Percentiles rank a stretch among this genome's conserved stretches.
phyloP scores from a whole-genome alignment of 2,113 vertebrate genomes.

The Brachionichthys hirsutus region DNA sequence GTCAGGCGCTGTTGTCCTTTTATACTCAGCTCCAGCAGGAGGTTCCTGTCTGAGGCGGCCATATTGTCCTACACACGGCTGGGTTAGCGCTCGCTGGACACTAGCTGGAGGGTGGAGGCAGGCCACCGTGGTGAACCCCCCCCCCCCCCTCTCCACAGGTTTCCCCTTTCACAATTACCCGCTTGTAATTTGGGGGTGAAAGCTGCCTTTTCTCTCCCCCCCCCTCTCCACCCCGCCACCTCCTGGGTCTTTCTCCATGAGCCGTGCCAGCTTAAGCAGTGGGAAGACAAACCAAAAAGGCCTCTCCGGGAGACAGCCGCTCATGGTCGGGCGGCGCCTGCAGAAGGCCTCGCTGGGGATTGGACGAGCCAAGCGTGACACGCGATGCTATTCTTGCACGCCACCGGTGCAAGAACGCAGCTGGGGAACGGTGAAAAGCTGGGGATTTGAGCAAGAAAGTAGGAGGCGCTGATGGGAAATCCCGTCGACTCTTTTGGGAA shows the following conservation, averaged over 20 bases:
- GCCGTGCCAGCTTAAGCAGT: background rate
- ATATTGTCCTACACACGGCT: conserved; percentile 66
- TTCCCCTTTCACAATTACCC: conserved; percentile 78
- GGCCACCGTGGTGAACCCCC: conserved; percentile 46
- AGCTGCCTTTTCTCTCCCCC: conserved; percentile 46
- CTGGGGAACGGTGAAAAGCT: conserved; percentile 44
- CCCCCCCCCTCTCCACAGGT: conserved; percentile 68
- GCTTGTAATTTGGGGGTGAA: conserved; percentile 74
- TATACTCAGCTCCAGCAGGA: conserved; percentile 65
- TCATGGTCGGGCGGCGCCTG: conserved; percentile 57
- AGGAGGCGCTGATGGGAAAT: background rate
- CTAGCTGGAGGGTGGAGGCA: conserved; percentile 14
- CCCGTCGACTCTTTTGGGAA: conserved; percentile 44
- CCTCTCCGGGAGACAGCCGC: conserved; percentile 7
- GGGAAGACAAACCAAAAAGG: conserved; percentile 48
- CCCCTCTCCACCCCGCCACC: too few species aligned
- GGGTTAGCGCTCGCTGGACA: conserved; percentile 49
- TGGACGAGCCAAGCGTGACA: conserved; percentile 32
- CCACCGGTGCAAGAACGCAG: conserved; percentile 33
- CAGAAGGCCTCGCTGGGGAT: conserved; percentile 41
- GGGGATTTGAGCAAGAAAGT: conserved; percentile 6
- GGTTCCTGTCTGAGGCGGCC: conserved; percentile 65
- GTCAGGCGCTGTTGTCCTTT: conserved; percentile 58
- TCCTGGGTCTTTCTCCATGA: too few species aligned
- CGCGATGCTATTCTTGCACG: conserved; percentile 61